Evolutionary conservation across 2,797 vertebrate species (phyloP), one percentile per base, ranked within the genome.

Genomic region (Glyptemys insculpta): DNA sequence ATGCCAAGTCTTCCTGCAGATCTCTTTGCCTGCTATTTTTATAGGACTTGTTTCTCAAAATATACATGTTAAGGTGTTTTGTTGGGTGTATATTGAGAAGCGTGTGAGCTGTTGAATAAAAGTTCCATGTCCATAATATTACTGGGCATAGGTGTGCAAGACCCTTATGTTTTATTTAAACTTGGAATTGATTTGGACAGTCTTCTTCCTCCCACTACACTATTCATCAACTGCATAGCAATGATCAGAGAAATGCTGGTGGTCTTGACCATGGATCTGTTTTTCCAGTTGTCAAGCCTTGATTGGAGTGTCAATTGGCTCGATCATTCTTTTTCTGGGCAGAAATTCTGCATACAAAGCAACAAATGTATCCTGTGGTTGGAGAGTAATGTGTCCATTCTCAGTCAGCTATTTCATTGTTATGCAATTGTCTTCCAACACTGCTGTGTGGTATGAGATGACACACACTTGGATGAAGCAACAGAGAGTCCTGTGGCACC

Each of bases 271-370:
- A 79, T 19, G 27, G 87, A 78, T 94, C 80, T 2, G 12, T 79
- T 94, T 95, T 94, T 93, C 81, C 82, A 65, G 34, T 84, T 90
- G 78, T 85, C 81, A 89, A 2, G 29, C 91, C 86, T 93, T 95
- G 53, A 91, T 62, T 91, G 85, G 49, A 90, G 79, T 88, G 79
- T 89, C 52, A 79, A 83, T 56, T 92, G 79, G 82, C 83, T 53
- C 80, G 78, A 84, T 50, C 88, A 54, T 23, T 94, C 90, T 90
- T 94, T 94, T 88, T 86, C 93, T 91, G 82, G 86, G 89, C 88
- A 96, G 86, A 89, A 41, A 49, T 94, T 91, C 94, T 94, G 90
- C 72, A 84, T 53, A 83, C 88, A 95, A 92, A 95, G 68, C 90
- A 95, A 86, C 57, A 96, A 92, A 93, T 80, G 37, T 65, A 92